phyloP scores from a whole-genome alignment of 1,140 invertebrate species.

The Scaptomyza graminum region DNA sequence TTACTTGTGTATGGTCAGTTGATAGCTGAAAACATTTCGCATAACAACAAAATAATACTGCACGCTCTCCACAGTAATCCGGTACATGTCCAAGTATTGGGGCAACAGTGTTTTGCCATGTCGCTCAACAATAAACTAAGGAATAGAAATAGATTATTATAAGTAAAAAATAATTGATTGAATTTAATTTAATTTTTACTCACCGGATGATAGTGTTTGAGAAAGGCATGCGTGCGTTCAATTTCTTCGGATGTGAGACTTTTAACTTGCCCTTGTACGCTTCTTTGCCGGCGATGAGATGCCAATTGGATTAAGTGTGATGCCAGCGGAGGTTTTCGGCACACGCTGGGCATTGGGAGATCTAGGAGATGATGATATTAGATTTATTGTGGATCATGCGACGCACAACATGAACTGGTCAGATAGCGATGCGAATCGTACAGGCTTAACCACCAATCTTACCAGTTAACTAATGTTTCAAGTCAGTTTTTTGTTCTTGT shows the following conservation, averaged over 20 bases:
- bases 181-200: conserved; percentile 82
- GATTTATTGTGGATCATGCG: too few relatives aligned
- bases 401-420: too few relatives aligned
- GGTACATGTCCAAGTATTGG: conserved; percentile 99
- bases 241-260: conserved; percentile 99
- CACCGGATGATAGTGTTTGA: conserved; percentile 99
- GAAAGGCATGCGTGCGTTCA: conserved; percentile 98
- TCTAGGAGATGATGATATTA: too few relatives aligned
- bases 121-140: conserved; percentile 97
- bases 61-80: conserved; percentile 97
- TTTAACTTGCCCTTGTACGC: too few relatives aligned
- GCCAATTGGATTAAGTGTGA: too few relatives aligned
- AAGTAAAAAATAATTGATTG: background rate
- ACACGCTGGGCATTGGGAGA: too few relatives aligned
- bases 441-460: too few relatives aligned
- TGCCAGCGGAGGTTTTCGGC: too few relatives aligned
- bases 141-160: conserved; percentile 79
- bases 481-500: too few relatives aligned
- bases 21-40: conserved; percentile 98
- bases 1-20: conserved; percentile 96
- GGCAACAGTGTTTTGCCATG: conserved; percentile 99
- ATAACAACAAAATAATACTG: conserved; percentile 99
- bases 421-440: too few relatives aligned
- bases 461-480: too few relatives aligned
- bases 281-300: too few relatives aligned